Evolutionary conservation across 2,113 vertebrate species (phyloP), one percentile per base, ranked within the genome.

Genomic region (Corythaeola cristata): DNA sequence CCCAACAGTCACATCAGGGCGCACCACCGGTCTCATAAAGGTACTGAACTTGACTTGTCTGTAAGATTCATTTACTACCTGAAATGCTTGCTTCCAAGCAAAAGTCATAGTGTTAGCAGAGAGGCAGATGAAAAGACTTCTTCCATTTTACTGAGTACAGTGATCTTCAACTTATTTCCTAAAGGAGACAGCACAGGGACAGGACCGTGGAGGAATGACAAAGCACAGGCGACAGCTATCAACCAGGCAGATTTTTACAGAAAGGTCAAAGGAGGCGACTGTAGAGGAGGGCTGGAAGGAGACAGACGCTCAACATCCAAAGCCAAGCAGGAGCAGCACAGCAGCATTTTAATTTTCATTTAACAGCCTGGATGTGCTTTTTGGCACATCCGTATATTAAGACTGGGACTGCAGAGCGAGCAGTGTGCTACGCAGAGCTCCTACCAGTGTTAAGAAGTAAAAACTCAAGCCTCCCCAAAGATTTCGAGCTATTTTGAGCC

Each of bases 361-460:
- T 2, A 12, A n/a, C 15, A 50, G n/a, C 68, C 67, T 41, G 32
- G n/a, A 18, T 2, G 6, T 14, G 27, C 78, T 73, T 69, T 50
- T 16, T 66, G 68, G 59, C 5, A 5, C 75, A 66, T 16, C n/a
- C n/a, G 3, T 33, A 4, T 6, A 14, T 32, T 19, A 30, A 13
- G 24, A 6, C 1, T 7, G 30, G n/a, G 17, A 72, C n/a, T 1
- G 9, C 49, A n/a, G 50, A 69, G 50, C 0, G 0, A 56, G 21
- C 73, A 5, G 8, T 1, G 50, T 17, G 24, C 62, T 17, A 12
- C 0, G 0, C 37, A 32, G 52, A 55, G 16, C 39, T 77, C 52
- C 21, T 15, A 5, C 19, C 32, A 30, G 3, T 0, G 7, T 3
- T 6, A 44, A 13, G 18, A 20, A 39, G 45, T 6, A 7, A 66